Percentiles rank a stretch among this genome's conserved stretches.
These are phyloP conservation scores for Dorcus hopei DNA, from an alignment of 2,888 invertebrate species.

Conservation along the genomic window DNA sequence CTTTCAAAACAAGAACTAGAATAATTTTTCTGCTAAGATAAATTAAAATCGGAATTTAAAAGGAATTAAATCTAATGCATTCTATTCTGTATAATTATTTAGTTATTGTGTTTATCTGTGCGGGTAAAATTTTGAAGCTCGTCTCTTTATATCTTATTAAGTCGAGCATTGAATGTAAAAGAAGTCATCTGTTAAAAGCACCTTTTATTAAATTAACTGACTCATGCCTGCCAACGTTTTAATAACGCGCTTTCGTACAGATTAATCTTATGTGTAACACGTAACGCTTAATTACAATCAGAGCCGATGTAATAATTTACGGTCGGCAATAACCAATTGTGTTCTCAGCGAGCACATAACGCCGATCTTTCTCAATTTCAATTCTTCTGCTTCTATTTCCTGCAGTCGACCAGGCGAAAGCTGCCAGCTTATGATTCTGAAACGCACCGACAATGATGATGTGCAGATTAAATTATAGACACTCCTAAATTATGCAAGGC, in stretches of 20 bases:
- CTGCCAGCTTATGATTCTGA: neutral
- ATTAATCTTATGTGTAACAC: neutral
- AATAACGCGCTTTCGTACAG: neutral
- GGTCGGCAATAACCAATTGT: conserved; percentile 10
- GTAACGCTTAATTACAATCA: conserved; percentile 6
- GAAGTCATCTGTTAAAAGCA: neutral
- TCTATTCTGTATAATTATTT: too few relatives aligned
- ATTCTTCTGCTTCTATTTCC: neutral
- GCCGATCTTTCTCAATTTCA: neutral
- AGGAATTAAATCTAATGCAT: too few relatives aligned
- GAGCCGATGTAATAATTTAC: conserved; percentile 8
- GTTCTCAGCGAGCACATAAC: conserved; percentile 4
- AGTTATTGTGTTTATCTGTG: too few relatives aligned
- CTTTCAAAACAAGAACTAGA: too few relatives aligned
- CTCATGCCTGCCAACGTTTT: neutral
- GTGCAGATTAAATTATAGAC: conserved; percentile 1
- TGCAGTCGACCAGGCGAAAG: conserved; percentile 6
- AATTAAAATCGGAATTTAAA: too few relatives aligned
- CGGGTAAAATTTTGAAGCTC: too few relatives aligned
- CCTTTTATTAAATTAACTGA: neutral
- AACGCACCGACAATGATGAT: neutral
- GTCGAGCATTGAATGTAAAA: neutral
- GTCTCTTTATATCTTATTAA: too few relatives aligned
- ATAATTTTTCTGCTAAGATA: too few relatives aligned
- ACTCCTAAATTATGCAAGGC: conserved; percentile 4